Conservation (phyloP, 2,113 vertebrate species). For the Laterallus jamaicensis region DNA sequence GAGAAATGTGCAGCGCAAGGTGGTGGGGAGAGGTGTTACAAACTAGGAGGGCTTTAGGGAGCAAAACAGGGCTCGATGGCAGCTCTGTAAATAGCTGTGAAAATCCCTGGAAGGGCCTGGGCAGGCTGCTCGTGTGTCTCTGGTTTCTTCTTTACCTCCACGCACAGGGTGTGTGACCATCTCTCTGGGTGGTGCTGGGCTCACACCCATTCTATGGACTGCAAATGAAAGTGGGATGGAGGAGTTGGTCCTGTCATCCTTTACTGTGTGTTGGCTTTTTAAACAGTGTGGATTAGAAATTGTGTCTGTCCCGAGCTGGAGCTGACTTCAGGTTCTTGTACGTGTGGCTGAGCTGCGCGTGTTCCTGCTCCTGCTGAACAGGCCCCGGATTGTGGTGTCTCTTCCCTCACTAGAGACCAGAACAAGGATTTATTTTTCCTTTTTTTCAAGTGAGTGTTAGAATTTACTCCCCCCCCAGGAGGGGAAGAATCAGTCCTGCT, state of each 20-base stretch:
- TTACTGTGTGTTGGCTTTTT: fast-evolving
- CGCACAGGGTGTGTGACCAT: fast-evolving
- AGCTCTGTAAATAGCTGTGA: not conserved
- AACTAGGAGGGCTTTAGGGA: not conserved
- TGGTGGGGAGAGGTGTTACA: not conserved
- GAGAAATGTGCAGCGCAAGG: not conserved
- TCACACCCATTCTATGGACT: fast-evolving
- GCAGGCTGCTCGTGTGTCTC: fast-evolving
- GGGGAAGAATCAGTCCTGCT: not conserved
- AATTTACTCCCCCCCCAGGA: not conserved
- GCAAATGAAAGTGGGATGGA: not conserved
- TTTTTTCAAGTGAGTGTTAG: not conserved
- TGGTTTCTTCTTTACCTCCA: not conserved
- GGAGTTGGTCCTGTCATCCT: not conserved
- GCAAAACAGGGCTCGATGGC: not conserved
- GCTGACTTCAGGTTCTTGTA: not conserved
- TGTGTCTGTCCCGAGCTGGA: not conserved
- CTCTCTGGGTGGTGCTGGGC: not conserved
- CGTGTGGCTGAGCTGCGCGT: not conserved
- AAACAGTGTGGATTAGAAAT: fast-evolving
- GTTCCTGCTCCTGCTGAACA: not conserved
- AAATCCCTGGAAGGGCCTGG: no score
- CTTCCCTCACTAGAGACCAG: not conserved
- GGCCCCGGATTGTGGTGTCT: not conserved
- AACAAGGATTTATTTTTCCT: not conserved